Conservation (phyloP, 2,113 vertebrate species). For the Lonchura striata region DNA sequence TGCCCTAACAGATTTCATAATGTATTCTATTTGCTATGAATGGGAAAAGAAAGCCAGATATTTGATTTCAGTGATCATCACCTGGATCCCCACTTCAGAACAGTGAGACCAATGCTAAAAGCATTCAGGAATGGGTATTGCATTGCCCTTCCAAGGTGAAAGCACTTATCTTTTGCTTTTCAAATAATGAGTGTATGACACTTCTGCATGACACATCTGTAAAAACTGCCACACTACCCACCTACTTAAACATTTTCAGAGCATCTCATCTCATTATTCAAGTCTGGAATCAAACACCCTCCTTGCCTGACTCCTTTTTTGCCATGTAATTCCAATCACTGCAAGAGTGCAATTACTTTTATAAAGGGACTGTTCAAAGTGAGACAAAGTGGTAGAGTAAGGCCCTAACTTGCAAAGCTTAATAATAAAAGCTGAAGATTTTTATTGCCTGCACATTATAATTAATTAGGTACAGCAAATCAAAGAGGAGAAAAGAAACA, state of each 20-base stretch:
- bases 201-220: not conserved
- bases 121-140: not conserved
- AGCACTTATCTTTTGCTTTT: not conserved
- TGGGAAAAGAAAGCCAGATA: not conserved
- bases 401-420: not conserved
- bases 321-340: not conserved
- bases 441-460: not conserved
- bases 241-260: not conserved
- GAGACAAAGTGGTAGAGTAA: not conserved
- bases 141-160: not conserved
- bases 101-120: not conserved
- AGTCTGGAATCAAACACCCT: not conserved
- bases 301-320: not conserved
- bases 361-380: not conserved
- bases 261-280: not conserved
- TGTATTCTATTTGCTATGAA: not conserved
- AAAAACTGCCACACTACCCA: not conserved
- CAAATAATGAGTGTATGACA: not conserved
- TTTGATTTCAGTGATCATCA: not conserved
- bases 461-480: slow-evolving; percentile 4
- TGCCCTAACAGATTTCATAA: not conserved
- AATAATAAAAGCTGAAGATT: not conserved
- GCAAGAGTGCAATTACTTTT: not conserved
- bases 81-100: not conserved
- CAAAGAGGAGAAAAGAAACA: not conserved